Base-by-base conservation (phyloP, 2,113 vertebrate species). In the Dendropsophus ebraccatus region DNA sequence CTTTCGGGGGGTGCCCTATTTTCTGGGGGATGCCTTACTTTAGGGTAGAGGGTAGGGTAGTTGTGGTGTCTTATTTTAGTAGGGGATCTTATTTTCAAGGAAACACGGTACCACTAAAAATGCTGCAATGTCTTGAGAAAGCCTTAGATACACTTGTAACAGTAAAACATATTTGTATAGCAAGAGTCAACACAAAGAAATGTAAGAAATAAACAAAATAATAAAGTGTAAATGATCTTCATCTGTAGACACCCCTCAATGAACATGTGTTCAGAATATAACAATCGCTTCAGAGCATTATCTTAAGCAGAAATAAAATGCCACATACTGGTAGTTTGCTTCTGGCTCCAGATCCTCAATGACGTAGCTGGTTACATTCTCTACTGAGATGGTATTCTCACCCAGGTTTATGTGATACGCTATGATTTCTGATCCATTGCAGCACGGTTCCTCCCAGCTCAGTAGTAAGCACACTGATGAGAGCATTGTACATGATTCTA, bases 371-470 rank as follows among this genome's bases (percentile, higher is more conserved):
- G 95, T 97, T 19, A 92, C 91, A 0, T 91, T 95, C 10, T 95
- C 96, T 88, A 97, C 95, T 0, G 93, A 88, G 52, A 99, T 90
- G 87, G 87, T 93, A 74, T 88, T 65, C n/a, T 97, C 94, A 5
- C 96, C 97, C 88, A 98, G 87, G 79, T 95, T 93, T 37, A 99
- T 95, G 90, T 94, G 93, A 90, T 99, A 99, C 1, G 95, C 95
- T 0, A 91, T 93, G 89, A 99, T 97, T 88, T 96, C 96, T 1
- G 97, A 96, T 17, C 98, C 98, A 2, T 99, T 99, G 90, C 90
- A 95, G 94, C 94, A 95, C 0, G 98, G 97, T 89, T 98, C 97
- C 9, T 98, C 97, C 98, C 98, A 99, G 92, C 88, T 96, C 88
- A 99, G 92, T 5, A 94, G 91, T 91, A 99, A 96, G 94, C 97